Conservation (phyloP, 2,888 invertebrate species). For the Eucera pruinosa region DNA sequence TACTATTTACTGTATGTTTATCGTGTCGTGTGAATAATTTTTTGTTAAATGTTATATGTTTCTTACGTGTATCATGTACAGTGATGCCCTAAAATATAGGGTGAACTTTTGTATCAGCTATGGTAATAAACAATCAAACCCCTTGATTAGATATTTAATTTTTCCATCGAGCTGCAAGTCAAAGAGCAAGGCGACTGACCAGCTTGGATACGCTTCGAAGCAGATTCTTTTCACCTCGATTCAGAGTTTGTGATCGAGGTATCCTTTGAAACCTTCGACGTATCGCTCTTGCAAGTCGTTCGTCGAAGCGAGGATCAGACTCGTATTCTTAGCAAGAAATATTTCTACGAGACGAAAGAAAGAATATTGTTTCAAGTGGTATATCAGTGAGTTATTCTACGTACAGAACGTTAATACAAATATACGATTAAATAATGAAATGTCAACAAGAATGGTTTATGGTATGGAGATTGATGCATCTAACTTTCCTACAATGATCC, state of each 20-base stretch:
- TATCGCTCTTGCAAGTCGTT: conserved; percentile 58
- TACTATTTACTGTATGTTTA: too few species aligned
- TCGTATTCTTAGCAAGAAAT: conserved; percentile 2
- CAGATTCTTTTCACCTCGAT: conserved; percentile 57
- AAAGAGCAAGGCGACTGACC: conserved; percentile 62
- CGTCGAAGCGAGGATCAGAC: conserved; percentile 65
- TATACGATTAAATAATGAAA: not conserved
- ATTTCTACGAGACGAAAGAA: too few species aligned
- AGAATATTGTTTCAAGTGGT: too few species aligned
- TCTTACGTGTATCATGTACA: conserved; percentile 82
- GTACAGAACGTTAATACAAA: too few species aligned
- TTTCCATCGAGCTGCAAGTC: conserved; percentile 54
- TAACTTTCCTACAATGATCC: not conserved
- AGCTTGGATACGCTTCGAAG: conserved; percentile 59
- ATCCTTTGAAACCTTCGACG: conserved; percentile 62
- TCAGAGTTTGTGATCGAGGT: conserved; percentile 52
- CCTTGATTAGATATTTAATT: conserved; percentile 47
- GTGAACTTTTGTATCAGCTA: conserved; percentile 50
- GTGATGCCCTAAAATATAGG: conserved; percentile 53
- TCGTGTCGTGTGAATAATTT: conserved; percentile 59
- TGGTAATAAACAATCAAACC: conserved; percentile 57
- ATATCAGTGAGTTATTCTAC: not conserved
- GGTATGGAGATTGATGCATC: not conserved
- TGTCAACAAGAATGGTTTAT: not conserved
- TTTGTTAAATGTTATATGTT: conserved; percentile 81